phyloP scores from a whole-genome alignment of 2,888 invertebrate genomes.

The Zygogramma bicolorata region DNA sequence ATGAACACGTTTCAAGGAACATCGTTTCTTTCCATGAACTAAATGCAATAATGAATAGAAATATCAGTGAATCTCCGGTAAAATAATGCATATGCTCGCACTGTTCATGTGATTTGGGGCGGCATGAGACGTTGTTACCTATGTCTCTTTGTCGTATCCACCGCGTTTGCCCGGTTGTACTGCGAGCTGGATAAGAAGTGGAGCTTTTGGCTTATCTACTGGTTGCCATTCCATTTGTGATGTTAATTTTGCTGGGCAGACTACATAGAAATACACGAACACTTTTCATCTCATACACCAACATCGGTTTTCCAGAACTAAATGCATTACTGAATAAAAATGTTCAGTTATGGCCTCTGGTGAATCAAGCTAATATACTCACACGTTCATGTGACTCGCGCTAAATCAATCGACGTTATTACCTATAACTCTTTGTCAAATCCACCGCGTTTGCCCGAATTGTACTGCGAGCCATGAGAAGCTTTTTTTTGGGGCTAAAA shows the following conservation, averaged over 20 bases:
- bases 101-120: constrained; percentile 40
- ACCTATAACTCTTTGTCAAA: constrained; percentile 36
- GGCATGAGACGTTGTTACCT: constrained; percentile 34
- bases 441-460: not conserved
- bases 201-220: not conserved
- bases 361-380: constrained; percentile 55
- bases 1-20: not conserved
- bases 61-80: too few relatives aligned
- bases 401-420: constrained; percentile 28
- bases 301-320: too few relatives aligned
- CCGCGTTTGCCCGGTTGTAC: not conserved
- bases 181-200: too few relatives aligned
- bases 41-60: too few relatives aligned
- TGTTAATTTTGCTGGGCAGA: not conserved
- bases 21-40: too few relatives aligned
- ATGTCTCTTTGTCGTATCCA: constrained; percentile 32
- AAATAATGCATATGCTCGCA: constrained; percentile 53
- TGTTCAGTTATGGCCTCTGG: too few relatives aligned
- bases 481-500: too few relatives aligned
- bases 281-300: not conserved
- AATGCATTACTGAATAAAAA: too few relatives aligned
- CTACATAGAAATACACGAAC: not conserved
- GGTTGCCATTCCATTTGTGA: not conserved
- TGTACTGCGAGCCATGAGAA: too few relatives aligned
- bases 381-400: constrained; percentile 40